These are phyloP conservation scores for Thereva nobilitata DNA, from an alignment of 2,888 invertebrate species.

Conservation along the genomic window DNA sequence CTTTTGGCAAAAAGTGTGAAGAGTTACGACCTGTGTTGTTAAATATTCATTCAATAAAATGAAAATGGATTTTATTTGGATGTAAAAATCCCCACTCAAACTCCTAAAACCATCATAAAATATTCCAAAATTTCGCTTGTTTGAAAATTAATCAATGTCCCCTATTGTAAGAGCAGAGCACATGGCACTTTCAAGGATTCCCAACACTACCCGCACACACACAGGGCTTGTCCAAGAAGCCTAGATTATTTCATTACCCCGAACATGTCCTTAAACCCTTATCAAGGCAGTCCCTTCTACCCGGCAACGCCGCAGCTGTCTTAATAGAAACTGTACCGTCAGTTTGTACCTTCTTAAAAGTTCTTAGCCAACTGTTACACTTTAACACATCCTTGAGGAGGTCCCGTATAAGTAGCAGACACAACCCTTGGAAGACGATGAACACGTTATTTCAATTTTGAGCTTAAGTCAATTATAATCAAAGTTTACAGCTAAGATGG, in stretches of 20 bases:
- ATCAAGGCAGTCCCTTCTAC: conserved; percentile 5
- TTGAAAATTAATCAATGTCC: too few species aligned
- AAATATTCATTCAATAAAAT: too few species aligned
- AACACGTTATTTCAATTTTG: conserved; percentile 59
- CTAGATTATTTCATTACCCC: conserved; percentile 19
- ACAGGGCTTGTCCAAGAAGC: conserved; percentile 6
- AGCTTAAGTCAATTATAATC: conserved; percentile 57
- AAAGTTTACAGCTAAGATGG: conserved; percentile 37
- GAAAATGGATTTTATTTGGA: too few species aligned
- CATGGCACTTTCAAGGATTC: conserved; percentile 1
- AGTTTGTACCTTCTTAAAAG: conserved; percentile 7
- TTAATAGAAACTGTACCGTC: too few species aligned
- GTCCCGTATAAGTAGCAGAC: conserved; percentile 25
- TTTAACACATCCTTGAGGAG: conserved; percentile 30
- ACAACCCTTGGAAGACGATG: conserved; percentile 42
- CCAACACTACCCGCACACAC: neutral
- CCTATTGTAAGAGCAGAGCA: neutral
- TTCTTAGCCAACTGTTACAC: conserved; percentile 23
- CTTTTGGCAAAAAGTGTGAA: too few species aligned
- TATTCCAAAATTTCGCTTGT: too few species aligned
- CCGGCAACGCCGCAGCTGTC: neutral
- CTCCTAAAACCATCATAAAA: too few species aligned
- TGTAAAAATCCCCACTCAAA: too few species aligned
- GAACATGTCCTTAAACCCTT: conserved; percentile 10
- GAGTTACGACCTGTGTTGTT: too few species aligned